Percentiles rank a stretch among this genome's conserved stretches.
Conservation (phyloP, 2,113 vertebrate species). For the Cygnus buccinator region DNA sequence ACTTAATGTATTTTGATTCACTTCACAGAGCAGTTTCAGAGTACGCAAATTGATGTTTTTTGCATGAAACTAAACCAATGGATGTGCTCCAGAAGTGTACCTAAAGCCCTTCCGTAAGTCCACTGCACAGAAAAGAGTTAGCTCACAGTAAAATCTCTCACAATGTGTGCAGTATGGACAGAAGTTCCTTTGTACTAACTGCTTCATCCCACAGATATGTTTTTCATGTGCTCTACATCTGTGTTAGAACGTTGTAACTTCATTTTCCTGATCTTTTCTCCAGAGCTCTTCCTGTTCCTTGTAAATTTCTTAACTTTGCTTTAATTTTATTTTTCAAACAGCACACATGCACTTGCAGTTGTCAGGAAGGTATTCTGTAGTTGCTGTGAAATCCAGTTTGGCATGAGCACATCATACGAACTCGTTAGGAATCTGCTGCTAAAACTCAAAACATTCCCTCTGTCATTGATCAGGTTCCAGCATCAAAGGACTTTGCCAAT, state of each 20-base stretch:
- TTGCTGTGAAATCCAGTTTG: background rate
- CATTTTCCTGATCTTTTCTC: background rate
- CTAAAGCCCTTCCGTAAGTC: background rate
- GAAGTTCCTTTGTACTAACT: background rate
- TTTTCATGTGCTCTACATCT: background rate
- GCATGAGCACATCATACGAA: accelerated
- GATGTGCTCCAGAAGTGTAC: background rate
- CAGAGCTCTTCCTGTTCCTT: background rate
- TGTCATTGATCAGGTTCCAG: background rate
- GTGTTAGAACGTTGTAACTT: background rate
- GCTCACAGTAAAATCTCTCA: background rate
- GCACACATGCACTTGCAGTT: background rate
- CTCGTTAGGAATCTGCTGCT: background rate
- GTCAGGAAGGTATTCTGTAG: background rate
- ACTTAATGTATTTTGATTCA: background rate
- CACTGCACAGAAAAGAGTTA: background rate
- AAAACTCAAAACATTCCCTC: background rate
- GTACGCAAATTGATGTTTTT: background rate
- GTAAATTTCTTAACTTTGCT: background rate
- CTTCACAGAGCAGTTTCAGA: background rate
- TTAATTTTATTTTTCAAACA: background rate
- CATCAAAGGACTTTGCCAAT: background rate
- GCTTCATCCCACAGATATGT: background rate
- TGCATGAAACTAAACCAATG: background rate
- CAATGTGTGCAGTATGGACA: background rate